Conservation (phyloP, 2,888 invertebrate species). For the Eudemis profundana region DNA sequence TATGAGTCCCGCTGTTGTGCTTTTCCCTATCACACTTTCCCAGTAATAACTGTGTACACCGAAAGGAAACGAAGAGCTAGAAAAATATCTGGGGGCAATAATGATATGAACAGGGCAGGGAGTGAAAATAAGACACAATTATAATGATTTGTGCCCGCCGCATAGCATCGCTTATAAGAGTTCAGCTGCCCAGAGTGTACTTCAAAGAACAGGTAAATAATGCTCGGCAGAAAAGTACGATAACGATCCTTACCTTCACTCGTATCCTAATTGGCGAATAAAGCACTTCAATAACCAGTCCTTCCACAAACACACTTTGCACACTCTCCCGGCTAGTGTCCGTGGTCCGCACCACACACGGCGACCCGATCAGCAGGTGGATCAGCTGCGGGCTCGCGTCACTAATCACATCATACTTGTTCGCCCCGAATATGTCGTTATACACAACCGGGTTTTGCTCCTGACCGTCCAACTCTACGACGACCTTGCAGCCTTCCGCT, state of each 20-base stretch:
- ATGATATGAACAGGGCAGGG: too few relatives aligned
- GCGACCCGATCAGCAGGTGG: slow-evolving; percentile 91
- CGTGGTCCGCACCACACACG: slow-evolving; percentile 91
- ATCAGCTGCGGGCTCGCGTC: slow-evolving; percentile 95
- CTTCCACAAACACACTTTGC: slow-evolving; percentile 93
- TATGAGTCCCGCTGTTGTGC: too few relatives aligned
- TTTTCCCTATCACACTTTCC: too few relatives aligned
- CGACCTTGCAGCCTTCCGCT: slow-evolving; percentile 89
- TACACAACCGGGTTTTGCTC: slow-evolving; percentile 89
- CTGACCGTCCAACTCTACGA: slow-evolving; percentile 92
- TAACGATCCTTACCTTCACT: slow-evolving; percentile 72
- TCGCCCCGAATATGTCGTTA: slow-evolving; percentile 90
- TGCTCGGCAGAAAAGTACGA: too few relatives aligned
- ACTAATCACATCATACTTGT: slow-evolving; percentile 94
- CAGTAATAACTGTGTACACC: too few relatives aligned
- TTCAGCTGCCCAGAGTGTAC: too few relatives aligned
- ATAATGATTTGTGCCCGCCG: too few relatives aligned
- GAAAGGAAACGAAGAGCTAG: too few relatives aligned
- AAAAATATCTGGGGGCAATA: too few relatives aligned
- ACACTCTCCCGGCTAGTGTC: slow-evolving; percentile 85
- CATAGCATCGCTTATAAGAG: too few relatives aligned
- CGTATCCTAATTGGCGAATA: slow-evolving; percentile 79
- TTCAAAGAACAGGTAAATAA: too few relatives aligned
- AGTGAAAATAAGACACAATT: too few relatives aligned
- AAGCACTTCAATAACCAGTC: slow-evolving; percentile 87